Percentiles rank a stretch among this genome's conserved stretches.
Evolutionary conservation across 2,797 vertebrate species (phyloP).

Genomic region (Amazonetta brasiliensis): DNA sequence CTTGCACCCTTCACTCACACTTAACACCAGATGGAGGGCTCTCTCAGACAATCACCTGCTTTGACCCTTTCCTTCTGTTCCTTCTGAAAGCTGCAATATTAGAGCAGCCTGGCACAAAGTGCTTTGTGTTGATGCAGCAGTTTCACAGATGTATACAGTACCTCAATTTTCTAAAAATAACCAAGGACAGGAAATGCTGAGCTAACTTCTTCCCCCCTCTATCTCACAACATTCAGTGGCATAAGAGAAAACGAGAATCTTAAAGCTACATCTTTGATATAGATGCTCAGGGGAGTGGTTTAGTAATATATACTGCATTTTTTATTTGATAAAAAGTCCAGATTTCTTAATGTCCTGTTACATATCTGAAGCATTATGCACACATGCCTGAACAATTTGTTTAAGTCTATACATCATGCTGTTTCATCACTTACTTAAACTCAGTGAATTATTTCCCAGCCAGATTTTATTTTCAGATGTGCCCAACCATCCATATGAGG

Average conservation of each 20-base stretch:
- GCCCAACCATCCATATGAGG: not conserved
- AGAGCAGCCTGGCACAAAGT: not conserved
- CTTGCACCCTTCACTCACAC: not conserved
- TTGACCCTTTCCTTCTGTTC: not conserved
- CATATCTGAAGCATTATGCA: not conserved
- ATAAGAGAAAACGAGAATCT: constrained; percentile 39
- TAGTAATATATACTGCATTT: constrained; percentile 32
- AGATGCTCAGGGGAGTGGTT: not conserved
- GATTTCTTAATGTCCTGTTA: constrained; percentile 40
- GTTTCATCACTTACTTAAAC: constrained; percentile 64
- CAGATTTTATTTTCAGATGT: constrained; percentile 59
- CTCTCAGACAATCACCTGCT: not conserved
- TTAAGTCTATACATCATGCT: constrained; percentile 54
- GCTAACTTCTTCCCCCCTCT: not conserved
- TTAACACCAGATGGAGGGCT: not conserved
- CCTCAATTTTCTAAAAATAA: constrained; percentile 43
- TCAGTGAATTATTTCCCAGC: constrained; percentile 52
- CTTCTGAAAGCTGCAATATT: not conserved
- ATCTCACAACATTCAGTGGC: not conserved
- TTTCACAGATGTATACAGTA: not conserved
- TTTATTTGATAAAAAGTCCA: constrained; percentile 37
- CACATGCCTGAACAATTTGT: constrained; percentile 49
- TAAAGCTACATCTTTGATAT: constrained; percentile 25
- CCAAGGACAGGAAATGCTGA: not conserved
- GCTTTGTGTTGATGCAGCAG: not conserved